Conservation (phyloP, 1,140 invertebrate genomes). For the Drosophila arizonae region DNA sequence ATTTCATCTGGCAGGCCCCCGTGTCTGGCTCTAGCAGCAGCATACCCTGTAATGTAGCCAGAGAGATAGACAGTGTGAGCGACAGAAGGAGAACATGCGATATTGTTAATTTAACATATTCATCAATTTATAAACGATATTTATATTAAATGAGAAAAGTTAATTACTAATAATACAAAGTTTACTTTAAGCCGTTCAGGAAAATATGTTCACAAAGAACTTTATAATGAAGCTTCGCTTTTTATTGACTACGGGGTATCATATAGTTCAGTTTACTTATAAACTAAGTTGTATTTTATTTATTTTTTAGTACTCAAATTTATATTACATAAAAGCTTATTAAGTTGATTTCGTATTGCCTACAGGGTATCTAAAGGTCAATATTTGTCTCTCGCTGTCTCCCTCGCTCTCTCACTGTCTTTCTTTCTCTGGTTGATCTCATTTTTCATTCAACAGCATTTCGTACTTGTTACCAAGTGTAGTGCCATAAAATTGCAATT, state of each 20-base stretch:
- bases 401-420: not conserved
- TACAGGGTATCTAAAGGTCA: slow-evolving; percentile 17
- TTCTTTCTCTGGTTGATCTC: not conserved
- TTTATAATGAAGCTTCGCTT: not conserved
- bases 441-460: slow-evolving; percentile 1
- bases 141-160: no score
- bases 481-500: slow-evolving; percentile 18
- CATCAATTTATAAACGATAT: no score
- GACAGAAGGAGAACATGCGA: no score
- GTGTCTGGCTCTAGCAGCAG: slow-evolving; percentile 17
- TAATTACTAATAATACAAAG: no score
- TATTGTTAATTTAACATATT: no score
- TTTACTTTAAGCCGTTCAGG: no score
- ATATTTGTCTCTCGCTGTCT: not conserved
- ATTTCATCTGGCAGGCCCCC: slow-evolving; percentile 26
- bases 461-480: slow-evolving; percentile 16
- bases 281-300: not conserved
- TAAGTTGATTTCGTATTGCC: not conserved
- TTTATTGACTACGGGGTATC: not conserved
- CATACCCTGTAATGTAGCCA: slow-evolving; percentile 20
- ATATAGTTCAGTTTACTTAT: not conserved
- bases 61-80: not conserved
- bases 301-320: not conserved
- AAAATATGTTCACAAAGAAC: not conserved
- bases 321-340: not conserved